Base-by-base conservation (phyloP, 64 coral and sea anemone genomes). In the Cladopsammia gracilis region DNA sequence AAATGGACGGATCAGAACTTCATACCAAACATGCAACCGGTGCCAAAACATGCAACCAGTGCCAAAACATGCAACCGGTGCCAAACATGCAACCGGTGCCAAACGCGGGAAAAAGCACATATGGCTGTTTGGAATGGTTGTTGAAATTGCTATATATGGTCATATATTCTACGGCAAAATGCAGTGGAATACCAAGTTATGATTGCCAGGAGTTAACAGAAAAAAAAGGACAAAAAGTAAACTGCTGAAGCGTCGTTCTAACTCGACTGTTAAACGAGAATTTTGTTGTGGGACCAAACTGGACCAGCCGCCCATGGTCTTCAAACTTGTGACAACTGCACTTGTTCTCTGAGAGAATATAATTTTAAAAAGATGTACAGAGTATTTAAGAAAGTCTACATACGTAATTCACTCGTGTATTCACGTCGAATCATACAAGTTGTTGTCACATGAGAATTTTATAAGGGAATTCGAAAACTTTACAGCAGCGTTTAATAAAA, bases 301-400 rank as follows among this genome's bases (percentile, higher is more conserved):
- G 53, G 53, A 56, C 34, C 34, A 34, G 34, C 34, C 7, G 53
- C 46, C 72, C 72, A 14, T 18, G 3, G 3, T 20, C 16, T 42
- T 84, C 60, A 20, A 25, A 45, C 9, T 5, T 48, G 10, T 50
- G 26, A 68, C 9, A 62, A 47, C 15, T n/a, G 61, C 14, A 84
- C 61, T 66, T 68, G 62, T 84, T 84, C 78, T 82, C 80, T 64
- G 48, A 11, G 80, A 84, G 80, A 84, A 84, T 24, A 84, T 67
- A 66, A 84, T 68, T 84, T 84, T 66, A 13, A 67, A 50, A 75
- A 84, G 44, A 53, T 84, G 80, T 84, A 84, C 80, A 84, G 80
- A 66, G 43, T 84, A 84, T 84, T 84, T 84, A 84, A 84, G 12
- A 47, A 68, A 64, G 62, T 84, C 45, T 67, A 24, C 80, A 84